Evolutionary conservation across 1,140 invertebrate genomes (phyloP).

Genomic region (Calliopsis andreniformis): DNA sequence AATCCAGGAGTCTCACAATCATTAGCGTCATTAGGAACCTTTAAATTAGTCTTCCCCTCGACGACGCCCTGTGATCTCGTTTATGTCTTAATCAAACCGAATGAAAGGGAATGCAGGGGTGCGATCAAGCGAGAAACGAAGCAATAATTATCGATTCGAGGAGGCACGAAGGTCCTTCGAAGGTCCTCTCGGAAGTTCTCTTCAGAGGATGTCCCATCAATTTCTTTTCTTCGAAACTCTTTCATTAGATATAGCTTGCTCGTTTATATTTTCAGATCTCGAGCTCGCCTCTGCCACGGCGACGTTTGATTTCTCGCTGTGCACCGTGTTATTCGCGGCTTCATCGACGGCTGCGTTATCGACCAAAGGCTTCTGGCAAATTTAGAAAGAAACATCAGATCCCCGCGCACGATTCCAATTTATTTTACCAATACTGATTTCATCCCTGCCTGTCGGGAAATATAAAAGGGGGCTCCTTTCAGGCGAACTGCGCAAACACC

Average conservation of each 20-base stretch:
- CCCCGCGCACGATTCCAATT: constrained; percentile 37
- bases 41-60: neutral
- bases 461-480: constrained; percentile 9
- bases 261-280: neutral
- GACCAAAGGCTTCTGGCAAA: constrained; percentile 15
- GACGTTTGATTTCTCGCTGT: constrained; percentile 35
- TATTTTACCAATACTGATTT: constrained; percentile 19
- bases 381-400: constrained; percentile 36
- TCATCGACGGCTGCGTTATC: constrained; percentile 5
- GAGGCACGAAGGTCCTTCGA: neutral
- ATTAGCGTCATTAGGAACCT: neutral
- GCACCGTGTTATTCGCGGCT: constrained; percentile 2
- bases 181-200: neutral
- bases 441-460: neutral
- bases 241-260: constrained; percentile 18
- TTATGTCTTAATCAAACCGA: constrained; percentile 11
- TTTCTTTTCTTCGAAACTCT: neutral
- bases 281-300: too few relatives aligned
- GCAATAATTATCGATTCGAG: neutral
- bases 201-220: neutral
- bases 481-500: constrained; percentile 15
- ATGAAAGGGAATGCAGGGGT: too few relatives aligned
- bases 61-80: neutral
- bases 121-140: neutral
- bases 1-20: neutral